Conservation (phyloP, 2,888 invertebrate species). For the Zygaena filipendulae region DNA sequence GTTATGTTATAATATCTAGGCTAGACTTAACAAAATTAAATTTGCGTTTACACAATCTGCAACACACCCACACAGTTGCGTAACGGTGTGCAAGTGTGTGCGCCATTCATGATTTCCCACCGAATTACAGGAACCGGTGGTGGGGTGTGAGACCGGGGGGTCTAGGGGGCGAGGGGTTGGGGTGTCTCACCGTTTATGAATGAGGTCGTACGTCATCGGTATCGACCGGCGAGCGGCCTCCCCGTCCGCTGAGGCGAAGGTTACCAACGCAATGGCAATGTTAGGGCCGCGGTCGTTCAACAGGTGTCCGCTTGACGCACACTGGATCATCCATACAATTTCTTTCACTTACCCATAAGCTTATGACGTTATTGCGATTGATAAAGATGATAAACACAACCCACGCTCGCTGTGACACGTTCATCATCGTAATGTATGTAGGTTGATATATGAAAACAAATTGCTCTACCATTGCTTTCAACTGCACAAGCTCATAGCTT, state of each 20-base stretch:
- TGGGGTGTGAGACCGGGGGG: constrained; percentile 27
- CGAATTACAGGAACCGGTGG: constrained; percentile 23
- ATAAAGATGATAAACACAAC: no score
- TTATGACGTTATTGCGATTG: constrained; percentile 33
- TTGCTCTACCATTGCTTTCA: no score
- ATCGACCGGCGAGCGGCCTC: constrained; percentile 39
- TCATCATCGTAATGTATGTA: no score
- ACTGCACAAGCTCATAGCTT: no score
- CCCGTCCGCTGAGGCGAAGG: constrained; percentile 34
- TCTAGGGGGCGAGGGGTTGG: constrained; percentile 19
- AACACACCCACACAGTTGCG: constrained; percentile 1
- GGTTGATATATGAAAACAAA: no score
- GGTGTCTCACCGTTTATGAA: constrained; percentile 55
- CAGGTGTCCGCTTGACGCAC: constrained; percentile 56
- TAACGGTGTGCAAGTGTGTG: constrained; percentile 24
- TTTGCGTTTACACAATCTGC: no score
- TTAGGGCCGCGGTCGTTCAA: constrained; percentile 35
- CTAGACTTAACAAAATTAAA: no score
- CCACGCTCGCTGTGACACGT: no score
- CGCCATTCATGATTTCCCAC: constrained; percentile 51
- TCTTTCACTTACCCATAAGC: constrained; percentile 33
- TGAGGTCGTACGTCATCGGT: constrained; percentile 61
- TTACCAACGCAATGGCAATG: constrained; percentile 51
- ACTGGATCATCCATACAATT: constrained; percentile 25
- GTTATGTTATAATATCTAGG: no score